Conservation (phyloP, 2,113 vertebrate species). For the Urocitellus parryii region DNA sequence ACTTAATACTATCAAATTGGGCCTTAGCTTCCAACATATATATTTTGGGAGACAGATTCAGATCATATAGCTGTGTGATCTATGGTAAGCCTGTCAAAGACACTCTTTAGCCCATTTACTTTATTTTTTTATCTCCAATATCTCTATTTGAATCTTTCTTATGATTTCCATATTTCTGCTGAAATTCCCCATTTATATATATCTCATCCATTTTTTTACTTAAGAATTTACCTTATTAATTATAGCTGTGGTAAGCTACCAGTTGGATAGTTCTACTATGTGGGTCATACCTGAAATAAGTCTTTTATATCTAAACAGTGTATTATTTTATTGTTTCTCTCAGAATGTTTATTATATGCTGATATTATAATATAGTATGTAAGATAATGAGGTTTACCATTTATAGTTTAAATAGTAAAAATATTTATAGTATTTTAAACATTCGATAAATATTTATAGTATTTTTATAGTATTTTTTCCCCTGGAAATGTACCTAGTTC, state of each 20-base stretch:
- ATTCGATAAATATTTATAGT: no score
- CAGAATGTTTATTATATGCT: not conserved
- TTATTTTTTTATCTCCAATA: not conserved
- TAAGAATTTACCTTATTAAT: not conserved
- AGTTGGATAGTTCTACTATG: not conserved
- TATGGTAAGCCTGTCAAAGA: not conserved
- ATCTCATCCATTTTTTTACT: not conserved
- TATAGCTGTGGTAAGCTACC: slow-evolving; percentile 6
- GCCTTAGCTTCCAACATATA: not conserved
- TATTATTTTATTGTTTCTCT: not conserved
- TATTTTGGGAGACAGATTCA: not conserved
- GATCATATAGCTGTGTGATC: not conserved
- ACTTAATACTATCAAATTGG: not conserved
- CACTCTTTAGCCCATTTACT: not conserved
- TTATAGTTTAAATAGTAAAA: no score
- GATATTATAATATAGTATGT: not conserved
- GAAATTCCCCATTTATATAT: not conserved
- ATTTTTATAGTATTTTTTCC: not conserved
- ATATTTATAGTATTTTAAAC: no score
- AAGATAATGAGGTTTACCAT: not conserved
- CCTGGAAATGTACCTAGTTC: not conserved
- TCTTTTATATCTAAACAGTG: not conserved
- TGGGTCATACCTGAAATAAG: not conserved
- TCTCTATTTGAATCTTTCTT: slow-evolving; percentile 1
- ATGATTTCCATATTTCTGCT: slow-evolving; percentile 28